Evolutionary conservation across 1,140 invertebrate genomes (phyloP).

Genomic region (Halesus radiatus): DNA sequence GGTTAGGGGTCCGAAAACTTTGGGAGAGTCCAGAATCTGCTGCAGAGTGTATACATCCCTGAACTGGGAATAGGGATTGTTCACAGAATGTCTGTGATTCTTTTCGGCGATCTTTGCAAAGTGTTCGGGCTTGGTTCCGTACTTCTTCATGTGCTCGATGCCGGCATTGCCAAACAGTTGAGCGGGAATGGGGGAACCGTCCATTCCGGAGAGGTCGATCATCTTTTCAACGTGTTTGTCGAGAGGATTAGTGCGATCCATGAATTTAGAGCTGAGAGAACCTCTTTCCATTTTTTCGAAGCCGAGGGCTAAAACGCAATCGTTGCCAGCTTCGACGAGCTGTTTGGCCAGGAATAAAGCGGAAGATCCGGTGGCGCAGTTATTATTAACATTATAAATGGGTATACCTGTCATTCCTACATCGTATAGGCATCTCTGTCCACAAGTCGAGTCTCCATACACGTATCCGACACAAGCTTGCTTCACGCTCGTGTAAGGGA

Average conservation of each 20-base stretch:
- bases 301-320: conserved; percentile 93
- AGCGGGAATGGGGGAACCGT: conserved; percentile 87
- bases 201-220: conserved; percentile 84
- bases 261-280: conserved; percentile 85
- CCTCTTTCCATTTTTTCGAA: conserved; percentile 99
- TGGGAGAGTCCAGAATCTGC: conserved; percentile 88
- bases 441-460: conserved; percentile 96
- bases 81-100: conserved; percentile 96
- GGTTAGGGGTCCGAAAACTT: conserved; percentile 90
- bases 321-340: conserved; percentile 86
- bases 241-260: conserved; percentile 93
- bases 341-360: conserved; percentile 93
- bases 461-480: conserved; percentile 96
- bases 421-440: conserved; percentile 95
- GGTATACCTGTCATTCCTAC: conserved; percentile 97
- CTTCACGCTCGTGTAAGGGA: conserved; percentile 86
- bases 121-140: conserved; percentile 92
- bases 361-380: conserved; percentile 96
- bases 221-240: conserved; percentile 93
- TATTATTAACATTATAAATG: conserved; percentile 98
- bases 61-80: conserved; percentile 97
- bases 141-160: conserved; percentile 97
- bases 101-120: conserved; percentile 98
- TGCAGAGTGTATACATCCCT: conserved; percentile 90
- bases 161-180: conserved; percentile 98